Percentiles rank a stretch among this genome's conserved stretches.
These are phyloP conservation scores for Dicentrarchus labrax DNA, from an alignment of 2,113 vertebrate species.

Conservation along the genomic window DNA sequence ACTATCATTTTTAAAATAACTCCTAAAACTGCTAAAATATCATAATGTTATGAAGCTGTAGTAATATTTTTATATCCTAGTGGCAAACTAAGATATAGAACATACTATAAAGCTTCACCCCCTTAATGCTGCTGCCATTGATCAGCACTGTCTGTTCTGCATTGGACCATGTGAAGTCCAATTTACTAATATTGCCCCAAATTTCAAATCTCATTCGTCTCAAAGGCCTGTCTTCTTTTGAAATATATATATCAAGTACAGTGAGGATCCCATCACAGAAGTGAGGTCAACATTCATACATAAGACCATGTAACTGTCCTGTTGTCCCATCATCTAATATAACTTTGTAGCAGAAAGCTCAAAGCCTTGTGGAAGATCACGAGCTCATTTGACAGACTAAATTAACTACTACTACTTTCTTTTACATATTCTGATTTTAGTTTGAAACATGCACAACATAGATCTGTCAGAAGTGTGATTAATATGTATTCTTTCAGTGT, in stretches of 20 bases:
- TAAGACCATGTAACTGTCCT: background rate
- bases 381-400: background rate
- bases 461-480: background rate
- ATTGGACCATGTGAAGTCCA: background rate
- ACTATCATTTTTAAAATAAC: background rate
- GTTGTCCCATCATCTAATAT: background rate
- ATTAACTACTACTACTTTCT: background rate
- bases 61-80: background rate
- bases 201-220: background rate
- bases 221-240: background rate
- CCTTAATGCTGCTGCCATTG: background rate
- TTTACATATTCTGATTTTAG: background rate
- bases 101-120: background rate
- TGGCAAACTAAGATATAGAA: too few species aligned
- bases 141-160: background rate
- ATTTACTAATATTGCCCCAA: background rate
- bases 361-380: background rate
- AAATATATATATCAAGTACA: background rate
- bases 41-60: background rate
- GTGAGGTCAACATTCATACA: background rate
- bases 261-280: background rate
- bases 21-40: background rate
- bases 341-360: background rate
- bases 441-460: background rate
- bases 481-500: background rate